A percentile compares a stretch with the other conserved stretches of the same genome.
These are phyloP conservation scores for Apodemus speciosus DNA, from an alignment of 2,113 vertebrate species.

Conservation along the genomic window DNA sequence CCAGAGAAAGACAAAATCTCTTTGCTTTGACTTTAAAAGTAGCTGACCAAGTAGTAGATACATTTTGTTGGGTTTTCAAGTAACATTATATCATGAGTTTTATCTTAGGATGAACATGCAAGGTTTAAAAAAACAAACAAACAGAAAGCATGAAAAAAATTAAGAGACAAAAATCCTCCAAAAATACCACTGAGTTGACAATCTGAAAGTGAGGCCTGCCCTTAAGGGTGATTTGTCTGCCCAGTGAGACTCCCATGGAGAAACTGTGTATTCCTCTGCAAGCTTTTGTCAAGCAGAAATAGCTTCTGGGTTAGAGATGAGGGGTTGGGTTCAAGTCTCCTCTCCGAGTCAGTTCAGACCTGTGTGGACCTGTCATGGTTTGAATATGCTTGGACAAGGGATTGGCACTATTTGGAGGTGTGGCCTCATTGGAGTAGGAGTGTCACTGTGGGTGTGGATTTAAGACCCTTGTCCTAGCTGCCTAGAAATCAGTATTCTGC, in stretches of 20 bases:
- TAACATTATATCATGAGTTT: not conserved
- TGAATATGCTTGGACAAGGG: no score
- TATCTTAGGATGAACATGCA: not conserved
- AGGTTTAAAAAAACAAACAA: not conserved
- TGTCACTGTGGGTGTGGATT: no score
- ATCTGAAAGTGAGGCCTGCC: not conserved
- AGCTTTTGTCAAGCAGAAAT: no score
- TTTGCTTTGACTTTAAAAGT: conserved; percentile 1
- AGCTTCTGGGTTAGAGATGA: not conserved
- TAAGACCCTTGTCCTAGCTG: no score
- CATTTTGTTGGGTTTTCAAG: not conserved
- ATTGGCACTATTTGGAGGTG: no score
- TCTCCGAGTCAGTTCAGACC: not conserved
- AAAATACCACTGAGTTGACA: not conserved
- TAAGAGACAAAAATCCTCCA: not conserved
- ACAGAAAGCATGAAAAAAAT: not conserved
- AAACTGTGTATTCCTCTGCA: not conserved
- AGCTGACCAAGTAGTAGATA: not conserved
- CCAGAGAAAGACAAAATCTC: not conserved
- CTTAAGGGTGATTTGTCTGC: not conserved
- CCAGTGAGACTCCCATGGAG: not conserved
- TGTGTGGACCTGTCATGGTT: not conserved
- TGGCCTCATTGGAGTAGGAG: no score
- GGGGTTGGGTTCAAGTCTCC: no score
- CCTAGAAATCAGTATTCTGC: no score